These are phyloP conservation scores for Horisme vitalbata DNA, from an alignment of 2,888 invertebrate species.

Conservation along the genomic window DNA sequence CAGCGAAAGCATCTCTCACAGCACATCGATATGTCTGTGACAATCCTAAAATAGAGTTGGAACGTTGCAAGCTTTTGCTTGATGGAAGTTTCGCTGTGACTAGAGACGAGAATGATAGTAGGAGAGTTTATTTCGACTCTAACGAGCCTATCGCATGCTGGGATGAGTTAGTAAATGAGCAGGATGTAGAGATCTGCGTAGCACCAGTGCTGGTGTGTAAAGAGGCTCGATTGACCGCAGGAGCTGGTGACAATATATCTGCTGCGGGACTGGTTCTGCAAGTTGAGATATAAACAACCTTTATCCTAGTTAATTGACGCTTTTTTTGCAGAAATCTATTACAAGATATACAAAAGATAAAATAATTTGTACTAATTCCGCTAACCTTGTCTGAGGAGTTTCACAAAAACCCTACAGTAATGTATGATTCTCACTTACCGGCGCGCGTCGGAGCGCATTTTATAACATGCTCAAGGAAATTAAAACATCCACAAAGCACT, in stretches of 20 bases:
- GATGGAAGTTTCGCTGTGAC: slow-evolving; percentile 93
- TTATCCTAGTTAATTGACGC: too few relatives aligned
- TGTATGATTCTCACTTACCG: too few relatives aligned
- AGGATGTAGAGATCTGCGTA: slow-evolving; percentile 87
- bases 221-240: slow-evolving; percentile 90
- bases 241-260: slow-evolving; percentile 94
- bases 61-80: slow-evolving; percentile 84
- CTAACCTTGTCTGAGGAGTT: too few relatives aligned
- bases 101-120: slow-evolving; percentile 70
- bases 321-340: too few relatives aligned
- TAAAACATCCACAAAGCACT: too few relatives aligned
- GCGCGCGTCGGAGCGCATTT: too few relatives aligned
- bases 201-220: slow-evolving; percentile 93
- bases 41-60: slow-evolving; percentile 80
- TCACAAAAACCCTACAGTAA: too few relatives aligned
- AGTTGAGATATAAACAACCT: slow-evolving; percentile 71
- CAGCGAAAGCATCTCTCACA: slow-evolving; percentile 91
- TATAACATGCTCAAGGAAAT: too few relatives aligned
- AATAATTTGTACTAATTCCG: too few relatives aligned
- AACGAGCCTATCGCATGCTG: slow-evolving; percentile 91
- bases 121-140: slow-evolving; percentile 85
- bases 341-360: too few relatives aligned
- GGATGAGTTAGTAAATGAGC: slow-evolving; percentile 84
- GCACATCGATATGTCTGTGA: slow-evolving; percentile 93
- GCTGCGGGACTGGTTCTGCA: slow-evolving; percentile 92